These are phyloP conservation scores for Danio jaintianensis DNA, from an alignment of 2,797 vertebrate genomes.

Conservation along the genomic window DNA sequence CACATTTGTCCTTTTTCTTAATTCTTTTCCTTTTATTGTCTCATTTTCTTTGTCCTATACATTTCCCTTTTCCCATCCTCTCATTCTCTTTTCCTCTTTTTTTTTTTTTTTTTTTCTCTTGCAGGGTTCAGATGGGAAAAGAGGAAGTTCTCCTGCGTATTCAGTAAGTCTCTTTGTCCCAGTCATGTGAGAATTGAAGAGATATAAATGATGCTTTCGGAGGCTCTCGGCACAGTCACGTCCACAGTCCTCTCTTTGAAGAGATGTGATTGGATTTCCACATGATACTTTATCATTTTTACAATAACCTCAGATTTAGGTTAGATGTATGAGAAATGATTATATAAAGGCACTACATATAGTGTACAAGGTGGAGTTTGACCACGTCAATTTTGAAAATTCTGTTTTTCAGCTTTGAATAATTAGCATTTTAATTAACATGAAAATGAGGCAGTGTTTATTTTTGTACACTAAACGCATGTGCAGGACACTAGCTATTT, in stretches of 20 bases:
- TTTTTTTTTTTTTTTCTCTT: conserved; percentile 15
- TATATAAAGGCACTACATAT: not conserved
- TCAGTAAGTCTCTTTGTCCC: conserved; percentile 69
- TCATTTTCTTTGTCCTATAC: too few relatives aligned
- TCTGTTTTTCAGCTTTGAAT: not conserved
- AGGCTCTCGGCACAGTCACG: not conserved
- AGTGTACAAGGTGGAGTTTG: not conserved
- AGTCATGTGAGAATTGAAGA: conserved; percentile 31
- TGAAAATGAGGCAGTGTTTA: not conserved
- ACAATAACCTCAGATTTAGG: not conserved
- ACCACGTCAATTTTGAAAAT: not conserved
- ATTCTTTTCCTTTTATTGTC: not conserved
- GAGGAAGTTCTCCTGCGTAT: conserved; percentile 80
- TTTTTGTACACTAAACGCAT: not conserved
- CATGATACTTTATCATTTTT: not conserved
- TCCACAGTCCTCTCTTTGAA: conserved; percentile 18
- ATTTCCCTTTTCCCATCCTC: not conserved
- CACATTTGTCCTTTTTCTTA: not conserved
- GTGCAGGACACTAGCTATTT: not conserved
- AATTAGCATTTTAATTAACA: conserved; percentile 12
- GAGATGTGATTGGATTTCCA: conserved; percentile 8
- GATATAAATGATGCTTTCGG: conserved; percentile 18
- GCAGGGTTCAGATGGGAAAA: conserved; percentile 79
- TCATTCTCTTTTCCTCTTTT: conserved; percentile 35
- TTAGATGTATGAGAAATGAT: not conserved